Evolutionary conservation across 2,888 invertebrate species (phyloP).

Genomic region (Emesis russula): DNA sequence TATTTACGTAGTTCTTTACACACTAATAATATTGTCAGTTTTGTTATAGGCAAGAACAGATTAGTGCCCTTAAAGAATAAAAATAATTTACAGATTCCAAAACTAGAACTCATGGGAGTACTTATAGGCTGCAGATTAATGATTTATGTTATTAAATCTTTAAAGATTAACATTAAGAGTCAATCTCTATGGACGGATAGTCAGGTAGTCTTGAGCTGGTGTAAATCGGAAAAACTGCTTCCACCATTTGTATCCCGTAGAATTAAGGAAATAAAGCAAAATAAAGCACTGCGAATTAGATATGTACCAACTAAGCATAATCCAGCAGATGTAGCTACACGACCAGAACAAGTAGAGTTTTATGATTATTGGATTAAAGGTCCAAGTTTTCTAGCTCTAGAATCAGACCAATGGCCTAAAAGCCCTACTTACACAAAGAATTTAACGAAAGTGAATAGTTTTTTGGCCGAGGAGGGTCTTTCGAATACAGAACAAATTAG

Average conservation of each 20-base stretch:
- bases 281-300: slow-evolving; percentile 24
- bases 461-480: slow-evolving; percentile 23
- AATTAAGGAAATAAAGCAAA: slow-evolving; percentile 43
- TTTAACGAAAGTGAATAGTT: not conserved
- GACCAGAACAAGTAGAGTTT: slow-evolving; percentile 10
- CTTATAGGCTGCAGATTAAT: slow-evolving; percentile 46
- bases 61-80: slow-evolving; percentile 61
- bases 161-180: slow-evolving; percentile 19
- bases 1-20: slow-evolving; percentile 46
- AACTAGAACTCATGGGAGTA: slow-evolving; percentile 45
- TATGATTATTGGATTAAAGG: slow-evolving; percentile 17
- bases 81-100: slow-evolving; percentile 47
- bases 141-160: slow-evolving; percentile 38
- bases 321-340: slow-evolving; percentile 46
- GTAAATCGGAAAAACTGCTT: slow-evolving; percentile 35
- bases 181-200: slow-evolving; percentile 53
- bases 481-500: not conserved
- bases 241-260: slow-evolving; percentile 43
- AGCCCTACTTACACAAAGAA: too few relatives aligned
- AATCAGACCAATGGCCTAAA: not conserved
- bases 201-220: slow-evolving; percentile 43
- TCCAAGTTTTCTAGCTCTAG: not conserved
- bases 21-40: slow-evolving; percentile 51
- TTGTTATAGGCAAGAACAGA: slow-evolving; percentile 73
- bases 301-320: slow-evolving; percentile 45